Evolutionary conservation across 2,888 invertebrate genomes (phyloP), one percentile per base, ranked within the genome.

Genomic region (Anthophora plumipes): DNA sequence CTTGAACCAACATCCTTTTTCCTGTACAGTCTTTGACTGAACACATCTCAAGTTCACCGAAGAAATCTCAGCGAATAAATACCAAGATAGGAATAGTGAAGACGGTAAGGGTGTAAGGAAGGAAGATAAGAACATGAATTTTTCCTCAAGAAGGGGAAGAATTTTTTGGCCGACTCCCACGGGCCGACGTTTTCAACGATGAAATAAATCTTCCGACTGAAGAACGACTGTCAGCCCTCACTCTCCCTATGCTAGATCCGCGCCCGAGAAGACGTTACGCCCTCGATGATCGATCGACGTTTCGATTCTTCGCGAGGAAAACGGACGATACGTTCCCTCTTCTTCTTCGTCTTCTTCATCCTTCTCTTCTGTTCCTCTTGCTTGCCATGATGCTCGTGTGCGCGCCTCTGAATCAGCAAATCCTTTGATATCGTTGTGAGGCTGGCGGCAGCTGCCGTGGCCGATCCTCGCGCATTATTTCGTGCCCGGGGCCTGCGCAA

Each of bases 401-500:
- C 77, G 66, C 73, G 80, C 66, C 68, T 75, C 89, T 89, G 89
- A 89, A 89, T 89, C 89, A 89, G 89, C 89, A 89, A 86, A 89
- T 89, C 88, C 86, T 89, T 89, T 89, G 86, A 87, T 85, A 86
- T 78, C 80, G 80, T 78, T 84, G 79, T 66, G 75, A 79, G 76
- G 77, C 72, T 67, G 80, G 79, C 83, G 79, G 85, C 88, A 87
- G 87, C 87, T 87, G 87, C 87, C 82, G 84, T 80, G 79, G 66
- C 70, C 87, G 85, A 85, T 84, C 85, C 82, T 78, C 83, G 71
- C 81, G 71, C 82, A 77, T 87, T 87, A 84, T 85, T 85, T 87
- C 81, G 82, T 86, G 77, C 73, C 80, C 80, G 71, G 72, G 64
- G 77, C 59, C 75, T 81, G 75, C 79, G 77, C 85, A 83, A 85